Percentiles rank a stretch among this genome's conserved stretches.
Conservation (phyloP, 1,140 invertebrate species). For the Gerris buenoi region DNA sequence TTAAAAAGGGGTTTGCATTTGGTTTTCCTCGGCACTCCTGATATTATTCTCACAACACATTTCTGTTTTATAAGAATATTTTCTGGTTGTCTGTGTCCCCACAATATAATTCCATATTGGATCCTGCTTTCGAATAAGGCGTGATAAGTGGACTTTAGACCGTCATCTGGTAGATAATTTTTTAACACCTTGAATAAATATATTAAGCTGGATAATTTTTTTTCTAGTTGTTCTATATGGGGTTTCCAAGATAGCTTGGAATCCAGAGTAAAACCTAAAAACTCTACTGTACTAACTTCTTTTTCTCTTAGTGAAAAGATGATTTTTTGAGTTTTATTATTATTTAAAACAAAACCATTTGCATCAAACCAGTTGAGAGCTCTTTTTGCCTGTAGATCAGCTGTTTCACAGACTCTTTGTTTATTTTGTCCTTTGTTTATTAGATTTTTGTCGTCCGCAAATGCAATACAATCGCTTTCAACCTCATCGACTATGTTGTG, state of each 20-base stretch:
- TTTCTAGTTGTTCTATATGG: not conserved
- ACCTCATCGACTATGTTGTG: not conserved
- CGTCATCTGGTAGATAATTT: not conserved
- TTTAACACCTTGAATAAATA: not conserved
- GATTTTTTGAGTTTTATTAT: not conserved
- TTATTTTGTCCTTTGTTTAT: not conserved
- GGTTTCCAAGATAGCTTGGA: not conserved
- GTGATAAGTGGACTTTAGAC: not conserved
- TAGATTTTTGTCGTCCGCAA: not conserved
- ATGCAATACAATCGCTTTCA: not conserved
- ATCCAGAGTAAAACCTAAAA: not conserved
- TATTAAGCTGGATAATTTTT: not conserved
- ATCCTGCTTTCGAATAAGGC: not conserved
- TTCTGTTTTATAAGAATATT: not conserved
- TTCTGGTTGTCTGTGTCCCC: not conserved
- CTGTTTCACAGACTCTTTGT: not conserved
- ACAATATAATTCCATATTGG: not conserved
- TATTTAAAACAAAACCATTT: not conserved
- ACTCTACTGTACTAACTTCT: not conserved
- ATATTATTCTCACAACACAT: not conserved
- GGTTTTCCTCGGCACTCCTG: not conserved
- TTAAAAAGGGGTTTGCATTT: not conserved
- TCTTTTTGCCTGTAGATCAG: not conserved
- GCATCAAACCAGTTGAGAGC: not conserved
- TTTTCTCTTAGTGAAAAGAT: not conserved